Evolutionary conservation across 2,888 invertebrate genomes (phyloP).

Genomic region (Calliopum simillimum): DNA sequence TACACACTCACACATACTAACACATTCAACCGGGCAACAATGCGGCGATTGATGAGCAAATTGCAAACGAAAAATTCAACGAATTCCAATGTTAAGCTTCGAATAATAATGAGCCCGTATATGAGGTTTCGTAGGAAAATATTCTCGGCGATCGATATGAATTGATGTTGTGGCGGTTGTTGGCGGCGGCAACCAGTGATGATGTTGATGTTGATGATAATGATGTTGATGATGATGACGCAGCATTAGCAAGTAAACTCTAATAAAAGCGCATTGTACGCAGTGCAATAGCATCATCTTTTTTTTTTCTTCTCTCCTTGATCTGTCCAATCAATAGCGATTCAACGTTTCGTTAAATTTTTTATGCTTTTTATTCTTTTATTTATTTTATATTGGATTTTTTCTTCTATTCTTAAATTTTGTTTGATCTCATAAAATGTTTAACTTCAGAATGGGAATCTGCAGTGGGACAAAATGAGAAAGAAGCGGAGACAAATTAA

Average conservation of each 20-base stretch:
- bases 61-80: conserved; percentile 63
- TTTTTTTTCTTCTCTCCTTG: background rate
- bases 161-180: background rate
- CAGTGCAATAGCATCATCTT: background rate
- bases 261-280: conserved; percentile 31
- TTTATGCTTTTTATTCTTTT: conserved; percentile 6
- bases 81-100: conserved; percentile 62
- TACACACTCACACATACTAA: background rate
- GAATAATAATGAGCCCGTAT: conserved; percentile 60
- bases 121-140: background rate
- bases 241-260: conserved; percentile 20
- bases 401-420: conserved; percentile 43
- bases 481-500: too few species aligned
- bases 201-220: too few species aligned
- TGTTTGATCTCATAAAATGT: conserved; percentile 38
- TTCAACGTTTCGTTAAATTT: conserved; percentile 26
- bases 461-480: too few species aligned
- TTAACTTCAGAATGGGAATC: conserved; percentile 38
- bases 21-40: background rate
- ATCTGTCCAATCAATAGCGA: conserved; percentile 36
- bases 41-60: conserved; percentile 52
- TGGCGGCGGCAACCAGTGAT: too few species aligned
- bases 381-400: conserved; percentile 8
- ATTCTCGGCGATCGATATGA: conserved; percentile 16
- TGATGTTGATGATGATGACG: conserved; percentile 21